Evolutionary conservation across 2,113 vertebrate genomes (phyloP), one percentile per base, ranked within the genome.

Genomic region (Siniperca knerii): DNA sequence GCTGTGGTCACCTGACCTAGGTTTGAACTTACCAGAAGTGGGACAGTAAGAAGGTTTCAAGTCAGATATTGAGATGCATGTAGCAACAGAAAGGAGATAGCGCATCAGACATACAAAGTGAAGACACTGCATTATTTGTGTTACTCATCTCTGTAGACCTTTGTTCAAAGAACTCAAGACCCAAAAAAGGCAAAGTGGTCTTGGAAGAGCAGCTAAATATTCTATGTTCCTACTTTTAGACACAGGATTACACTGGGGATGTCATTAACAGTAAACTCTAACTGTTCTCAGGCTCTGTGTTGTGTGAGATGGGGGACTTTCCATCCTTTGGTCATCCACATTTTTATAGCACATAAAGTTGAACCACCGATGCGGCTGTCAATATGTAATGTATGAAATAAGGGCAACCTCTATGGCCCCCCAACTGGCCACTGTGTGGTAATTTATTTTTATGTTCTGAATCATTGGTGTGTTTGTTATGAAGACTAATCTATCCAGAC

Each of bases 251-350:
- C 89, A 87, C 81, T 61, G 62, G 86, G 89, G 90, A 93, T 86
- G 79, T 85, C 84, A 90, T 86, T 85, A 87, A 52, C 82, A 81
- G 55, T 77, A 70, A 86, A 70, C 50, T 73, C 11, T 23, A 69
- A 75, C 68, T 79, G 85, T 90, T 93, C 84, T 92, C 87, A 92
- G 77, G 85, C 70, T 85, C 77, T 74, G 61, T 77, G 48, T 71
- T 73, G 72, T 67, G 25, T 82, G 46, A 77, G 61, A 90, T 33
- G 10, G 29, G 87, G 86, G 87, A 89, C 77, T 92, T 93, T 87
- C 91, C 86, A 73, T 77, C 4, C 48, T 5, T 66, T 76, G 42
- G 82, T 78, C 74, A 54, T 64, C n/a, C 48, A 74, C 55, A 46
- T 82, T 72, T 84, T 44, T 77, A 33, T 11, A 48, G 48, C 6